phyloP scores from a whole-genome alignment of 2,888 invertebrate species.

The Chrysolina oricalcia region DNA sequence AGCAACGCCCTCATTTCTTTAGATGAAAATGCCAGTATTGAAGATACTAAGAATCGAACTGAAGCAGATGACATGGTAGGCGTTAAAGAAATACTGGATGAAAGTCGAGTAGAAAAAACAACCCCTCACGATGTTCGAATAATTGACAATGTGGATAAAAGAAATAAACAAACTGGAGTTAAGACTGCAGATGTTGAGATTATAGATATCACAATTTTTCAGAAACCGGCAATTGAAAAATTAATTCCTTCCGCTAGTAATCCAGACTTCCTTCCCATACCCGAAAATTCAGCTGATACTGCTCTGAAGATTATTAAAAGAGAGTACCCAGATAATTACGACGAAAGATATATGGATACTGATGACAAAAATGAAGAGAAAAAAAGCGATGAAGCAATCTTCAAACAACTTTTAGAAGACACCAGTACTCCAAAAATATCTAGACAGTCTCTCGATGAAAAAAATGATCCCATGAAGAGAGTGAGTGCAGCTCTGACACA shows the following conservation, averaged over 20 bases:
- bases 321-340: conserved; percentile 36
- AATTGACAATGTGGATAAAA: conserved; percentile 44
- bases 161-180: conserved; percentile 36
- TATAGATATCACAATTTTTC: conserved; percentile 53
- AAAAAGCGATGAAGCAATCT: conserved; percentile 64
- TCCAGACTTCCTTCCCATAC: neutral
- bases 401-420: conserved; percentile 67
- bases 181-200: conserved; percentile 63
- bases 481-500: conserved; percentile 67
- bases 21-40: conserved; percentile 67
- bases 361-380: conserved; percentile 59
- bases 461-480: conserved; percentile 62
- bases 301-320: conserved; percentile 27
- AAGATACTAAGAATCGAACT: conserved; percentile 51
- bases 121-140: conserved; percentile 42
- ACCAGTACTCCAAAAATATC: conserved; percentile 53
- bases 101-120: conserved; percentile 39
- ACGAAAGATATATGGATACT: conserved; percentile 54
- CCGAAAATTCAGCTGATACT: neutral
- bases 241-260: neutral
- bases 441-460: conserved; percentile 52
- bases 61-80: conserved; percentile 64
- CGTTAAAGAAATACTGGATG: conserved; percentile 69
- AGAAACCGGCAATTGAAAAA: conserved; percentile 31
- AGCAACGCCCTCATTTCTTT: conserved; percentile 58